Base-by-base conservation (phyloP, 1,140 invertebrate genomes). In the Epicauta chinensis region DNA sequence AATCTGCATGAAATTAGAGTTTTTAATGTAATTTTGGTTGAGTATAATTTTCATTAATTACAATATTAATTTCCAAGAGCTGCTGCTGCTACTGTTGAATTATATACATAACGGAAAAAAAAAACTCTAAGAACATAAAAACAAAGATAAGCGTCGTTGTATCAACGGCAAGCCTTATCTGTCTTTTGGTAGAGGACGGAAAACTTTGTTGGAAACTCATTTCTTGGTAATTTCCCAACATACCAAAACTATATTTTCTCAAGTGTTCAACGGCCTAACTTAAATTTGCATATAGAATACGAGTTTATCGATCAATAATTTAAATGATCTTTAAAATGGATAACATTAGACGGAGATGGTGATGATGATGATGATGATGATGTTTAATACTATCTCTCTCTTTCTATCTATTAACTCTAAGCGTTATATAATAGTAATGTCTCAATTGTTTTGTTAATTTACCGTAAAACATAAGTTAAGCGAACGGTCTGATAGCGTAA, bases 391-490 rank as follows among this genome's bases (percentile, higher is more conserved):
- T 23, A 23, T n/a, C n/a, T n/a, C n/a, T n/a, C n/a, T n/a, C n/a
- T n/a, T n/a, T n/a, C n/a, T n/a, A 23, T 7, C 23, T 23, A 23
- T 23, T 23, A 23, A 23, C 23, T 7, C 23, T 23, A 5, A n/a
- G n/a, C n/a, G n/a, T n/a, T 5, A 23, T 23, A 23, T 23, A 23
- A 23, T 23, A 23, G 29, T 55, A 60, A 61, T 53, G 58, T 58
- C 53, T 63, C 47, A 58, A 48, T 60, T 55, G 45, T 55, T 23
- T 59, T 62, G 56, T 63, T 63, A 60, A 60, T 63, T 51, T 58
- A 59, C 42, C 61, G 53, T 63, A 58, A 63, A 63, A 62, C 60
- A 60, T 60, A 62, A 58, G 60, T 62, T 58, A 60, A 53, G 53
- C 53, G 50, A 60, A 45, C 53, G 51, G 43, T 23, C 15, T 58